Evolutionary conservation across 2,888 invertebrate species (phyloP).

Genomic region (Helobdella robusta): DNA sequence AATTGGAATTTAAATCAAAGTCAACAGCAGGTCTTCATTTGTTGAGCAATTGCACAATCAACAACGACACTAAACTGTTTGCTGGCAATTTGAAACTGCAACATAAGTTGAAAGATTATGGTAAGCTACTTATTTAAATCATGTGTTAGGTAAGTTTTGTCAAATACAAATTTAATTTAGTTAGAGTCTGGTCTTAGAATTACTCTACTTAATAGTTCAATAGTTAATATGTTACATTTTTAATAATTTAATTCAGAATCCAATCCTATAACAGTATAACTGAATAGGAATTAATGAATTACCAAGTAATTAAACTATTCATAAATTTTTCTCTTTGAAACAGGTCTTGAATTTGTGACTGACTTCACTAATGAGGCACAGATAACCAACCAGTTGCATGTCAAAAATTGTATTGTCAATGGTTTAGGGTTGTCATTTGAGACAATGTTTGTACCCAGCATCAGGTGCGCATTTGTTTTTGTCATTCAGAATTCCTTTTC

Average conservation of each 20-base stretch:
- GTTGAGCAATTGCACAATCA: neutral
- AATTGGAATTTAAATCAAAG: slow-evolving; percentile 2
- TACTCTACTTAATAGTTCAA: too few relatives aligned
- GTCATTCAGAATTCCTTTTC: too few relatives aligned
- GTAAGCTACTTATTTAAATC: too few relatives aligned
- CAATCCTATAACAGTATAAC: too few relatives aligned
- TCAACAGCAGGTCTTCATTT: neutral
- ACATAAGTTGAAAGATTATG: slow-evolving; percentile 8
- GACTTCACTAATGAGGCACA: slow-evolving; percentile 1
- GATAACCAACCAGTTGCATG: neutral
- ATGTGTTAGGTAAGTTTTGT: too few relatives aligned
- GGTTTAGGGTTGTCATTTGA: slow-evolving; percentile 1
- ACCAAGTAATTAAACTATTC: too few relatives aligned
- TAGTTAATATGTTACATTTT: too few relatives aligned
- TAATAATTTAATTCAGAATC: too few relatives aligned
- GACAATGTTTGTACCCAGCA: slow-evolving; percentile 8
- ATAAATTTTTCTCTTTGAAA: neutral
- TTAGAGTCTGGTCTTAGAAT: too few relatives aligned
- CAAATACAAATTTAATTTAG: too few relatives aligned
- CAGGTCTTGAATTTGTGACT: neutral
- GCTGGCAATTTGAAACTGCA: neutral
- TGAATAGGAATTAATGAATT: too few relatives aligned
- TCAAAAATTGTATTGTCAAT: slow-evolving; percentile 6
- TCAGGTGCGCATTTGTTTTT: neutral
- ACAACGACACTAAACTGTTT: slow-evolving; percentile 8